These are phyloP conservation scores for Acanthornis magna DNA, from an alignment of 2,797 vertebrate species.

Conservation along the genomic window DNA sequence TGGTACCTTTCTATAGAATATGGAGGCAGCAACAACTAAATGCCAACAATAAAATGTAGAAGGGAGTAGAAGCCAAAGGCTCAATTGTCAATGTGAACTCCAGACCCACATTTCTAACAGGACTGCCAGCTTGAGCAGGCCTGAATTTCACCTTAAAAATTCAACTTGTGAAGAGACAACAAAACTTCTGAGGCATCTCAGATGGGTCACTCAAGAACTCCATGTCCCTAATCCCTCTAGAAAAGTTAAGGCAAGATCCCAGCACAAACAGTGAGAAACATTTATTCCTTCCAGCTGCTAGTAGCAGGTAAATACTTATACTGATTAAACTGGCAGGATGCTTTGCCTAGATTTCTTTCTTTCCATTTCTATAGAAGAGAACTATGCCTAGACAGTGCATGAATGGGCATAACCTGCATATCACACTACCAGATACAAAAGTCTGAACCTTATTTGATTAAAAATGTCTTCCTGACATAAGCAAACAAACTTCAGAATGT, in stretches of 20 bases:
- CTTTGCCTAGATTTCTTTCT: background rate
- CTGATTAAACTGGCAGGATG: background rate
- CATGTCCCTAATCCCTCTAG: background rate
- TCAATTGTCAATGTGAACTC: rapidly evolving
- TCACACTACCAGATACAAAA: background rate
- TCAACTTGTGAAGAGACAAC: background rate
- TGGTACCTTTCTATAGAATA: background rate
- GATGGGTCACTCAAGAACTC: background rate
- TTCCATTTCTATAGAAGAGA: background rate
- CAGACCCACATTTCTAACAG: background rate
- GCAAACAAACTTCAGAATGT: background rate
- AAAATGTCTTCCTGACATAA: background rate
- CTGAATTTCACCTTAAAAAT: background rate
- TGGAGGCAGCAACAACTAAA: background rate
- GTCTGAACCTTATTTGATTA: background rate
- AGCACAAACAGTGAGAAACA: background rate
- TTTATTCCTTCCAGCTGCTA: background rate
- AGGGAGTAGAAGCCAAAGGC: background rate
- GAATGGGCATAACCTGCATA: background rate
- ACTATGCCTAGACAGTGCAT: background rate
- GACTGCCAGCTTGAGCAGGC: background rate
- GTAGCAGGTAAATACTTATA: background rate
- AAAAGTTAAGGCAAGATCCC: background rate
- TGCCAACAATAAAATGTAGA: background rate
- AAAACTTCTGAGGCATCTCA: background rate